phyloP scores from a whole-genome alignment of 2,113 vertebrate genomes.

The Antidorcas marsupialis region DNA sequence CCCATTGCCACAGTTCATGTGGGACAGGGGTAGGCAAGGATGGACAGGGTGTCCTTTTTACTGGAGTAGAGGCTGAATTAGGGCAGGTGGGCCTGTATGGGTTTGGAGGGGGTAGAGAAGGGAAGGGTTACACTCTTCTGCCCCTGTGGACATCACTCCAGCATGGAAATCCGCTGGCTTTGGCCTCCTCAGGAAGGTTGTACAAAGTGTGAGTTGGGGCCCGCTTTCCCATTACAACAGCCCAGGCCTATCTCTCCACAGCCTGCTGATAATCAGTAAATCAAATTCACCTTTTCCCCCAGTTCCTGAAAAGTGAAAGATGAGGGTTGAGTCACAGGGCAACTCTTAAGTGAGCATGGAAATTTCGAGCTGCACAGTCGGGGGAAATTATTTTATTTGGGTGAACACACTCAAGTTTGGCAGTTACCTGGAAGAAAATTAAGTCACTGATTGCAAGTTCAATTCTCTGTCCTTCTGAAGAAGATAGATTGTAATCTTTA shows the following conservation, averaged over 20 bases:
- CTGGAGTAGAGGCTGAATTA: not conserved
- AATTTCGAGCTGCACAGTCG: not conserved
- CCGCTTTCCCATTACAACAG: not conserved
- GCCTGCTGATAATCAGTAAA: slow-evolving; percentile 45
- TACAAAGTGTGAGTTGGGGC: fast-evolving
- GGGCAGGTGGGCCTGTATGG: not conserved
- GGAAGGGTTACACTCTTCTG: fast-evolving
- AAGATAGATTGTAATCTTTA: slow-evolving; percentile 65
- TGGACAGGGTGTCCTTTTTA: not conserved
- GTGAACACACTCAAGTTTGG: slow-evolving; percentile 38
- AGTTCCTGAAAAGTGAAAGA: not conserved
- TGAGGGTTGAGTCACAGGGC: not conserved
- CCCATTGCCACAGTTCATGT: fast-evolving
- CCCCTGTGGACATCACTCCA: not conserved
- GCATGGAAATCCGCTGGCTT: not conserved
- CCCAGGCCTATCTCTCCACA: not conserved
- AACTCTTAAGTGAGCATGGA: not conserved
- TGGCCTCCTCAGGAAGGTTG: not conserved
- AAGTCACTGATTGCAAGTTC: slow-evolving; percentile 53
- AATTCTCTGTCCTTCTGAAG: slow-evolving; percentile 35
- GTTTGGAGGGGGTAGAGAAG: not conserved
- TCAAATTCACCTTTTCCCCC: slow-evolving; percentile 40
- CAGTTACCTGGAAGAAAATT: slow-evolving; percentile 58
- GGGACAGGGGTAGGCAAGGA: not conserved
- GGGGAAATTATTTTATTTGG: not conserved